Percentiles rank a stretch among this genome's conserved stretches.
phyloP scores from a whole-genome alignment of 2,888 invertebrate genomes.

The Drosophila histrio region DNA sequence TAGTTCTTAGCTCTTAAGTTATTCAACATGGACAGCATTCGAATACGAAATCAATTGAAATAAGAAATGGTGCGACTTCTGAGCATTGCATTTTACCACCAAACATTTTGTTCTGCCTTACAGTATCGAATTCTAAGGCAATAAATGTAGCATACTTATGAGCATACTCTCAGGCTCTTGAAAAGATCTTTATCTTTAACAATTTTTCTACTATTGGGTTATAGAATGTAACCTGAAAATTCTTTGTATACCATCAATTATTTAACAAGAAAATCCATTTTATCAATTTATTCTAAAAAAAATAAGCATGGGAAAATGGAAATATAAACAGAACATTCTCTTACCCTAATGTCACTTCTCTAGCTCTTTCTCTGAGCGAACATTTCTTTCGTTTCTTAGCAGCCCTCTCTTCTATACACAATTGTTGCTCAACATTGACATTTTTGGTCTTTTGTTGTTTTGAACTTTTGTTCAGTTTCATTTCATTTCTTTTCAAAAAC shows the following conservation, averaged over 20 bases:
- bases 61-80: background rate
- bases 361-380: background rate
- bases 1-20: background rate
- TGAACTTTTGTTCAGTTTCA: slow-evolving; percentile 52
- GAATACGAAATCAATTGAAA: background rate
- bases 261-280: background rate
- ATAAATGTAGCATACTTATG: too few species aligned
- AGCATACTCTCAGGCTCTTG: too few species aligned
- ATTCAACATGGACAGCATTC: background rate
- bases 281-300: background rate
- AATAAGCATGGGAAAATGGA: background rate
- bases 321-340: background rate
- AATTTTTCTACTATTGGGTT: too few species aligned
- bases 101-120: too few species aligned
- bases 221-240: too few species aligned
- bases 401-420: slow-evolving; percentile 15
- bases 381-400: background rate
- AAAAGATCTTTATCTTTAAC: too few species aligned
- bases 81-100: too few species aligned
- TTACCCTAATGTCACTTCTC: background rate
- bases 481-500: slow-evolving; percentile 19
- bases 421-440: slow-evolving; percentile 47
- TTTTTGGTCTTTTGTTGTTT: slow-evolving; percentile 58
- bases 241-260: too few species aligned
- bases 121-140: too few species aligned